Percentiles rank a stretch among this genome's conserved stretches.
phyloP scores from a whole-genome alignment of 2,888 invertebrate genomes.

The Caenorhabditis sp. region DNA sequence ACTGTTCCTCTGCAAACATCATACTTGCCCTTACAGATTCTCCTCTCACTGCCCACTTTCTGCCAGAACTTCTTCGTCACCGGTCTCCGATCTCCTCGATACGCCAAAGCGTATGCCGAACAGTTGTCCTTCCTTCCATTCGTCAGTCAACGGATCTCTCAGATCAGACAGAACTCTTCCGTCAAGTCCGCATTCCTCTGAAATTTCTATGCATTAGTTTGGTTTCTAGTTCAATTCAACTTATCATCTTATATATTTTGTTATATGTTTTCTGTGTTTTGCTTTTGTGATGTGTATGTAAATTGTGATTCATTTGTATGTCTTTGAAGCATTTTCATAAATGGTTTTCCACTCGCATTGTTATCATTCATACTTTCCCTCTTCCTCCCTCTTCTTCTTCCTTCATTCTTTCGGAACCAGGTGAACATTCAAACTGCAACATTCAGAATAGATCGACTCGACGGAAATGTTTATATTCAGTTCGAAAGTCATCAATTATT shows the following conservation, averaged over 20 bases:
- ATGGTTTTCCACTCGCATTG: not conserved
- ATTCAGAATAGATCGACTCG: not conserved
- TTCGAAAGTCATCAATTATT: not conserved
- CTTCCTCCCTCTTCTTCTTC: not conserved
- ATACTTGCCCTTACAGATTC: conserved; percentile 47
- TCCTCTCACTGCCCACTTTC: conserved; percentile 64
- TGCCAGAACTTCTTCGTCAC: conserved; percentile 65
- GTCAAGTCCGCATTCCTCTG: conserved; percentile 58
- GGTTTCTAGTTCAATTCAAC: not conserved
- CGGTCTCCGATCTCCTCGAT: conserved; percentile 54
- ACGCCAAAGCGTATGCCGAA: conserved; percentile 54
- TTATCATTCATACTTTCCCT: not conserved
- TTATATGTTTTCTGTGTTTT: conserved; percentile 5
- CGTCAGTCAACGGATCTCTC: conserved; percentile 16
- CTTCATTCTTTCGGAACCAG: too few relatives aligned
- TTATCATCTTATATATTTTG: not conserved
- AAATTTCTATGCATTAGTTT: not conserved
- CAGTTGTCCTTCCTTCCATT: conserved; percentile 53
- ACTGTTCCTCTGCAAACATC: not conserved
- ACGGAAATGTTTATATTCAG: conserved; percentile 1
- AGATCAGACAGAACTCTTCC: conserved; percentile 39
- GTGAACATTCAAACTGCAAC: not conserved
- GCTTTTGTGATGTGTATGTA: conserved; percentile 8
- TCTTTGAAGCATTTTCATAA: not conserved
- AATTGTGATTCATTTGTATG: conserved; percentile 16